phyloP scores from a whole-genome alignment of 2,888 invertebrate species.

The Barypeithes pellucidus region DNA sequence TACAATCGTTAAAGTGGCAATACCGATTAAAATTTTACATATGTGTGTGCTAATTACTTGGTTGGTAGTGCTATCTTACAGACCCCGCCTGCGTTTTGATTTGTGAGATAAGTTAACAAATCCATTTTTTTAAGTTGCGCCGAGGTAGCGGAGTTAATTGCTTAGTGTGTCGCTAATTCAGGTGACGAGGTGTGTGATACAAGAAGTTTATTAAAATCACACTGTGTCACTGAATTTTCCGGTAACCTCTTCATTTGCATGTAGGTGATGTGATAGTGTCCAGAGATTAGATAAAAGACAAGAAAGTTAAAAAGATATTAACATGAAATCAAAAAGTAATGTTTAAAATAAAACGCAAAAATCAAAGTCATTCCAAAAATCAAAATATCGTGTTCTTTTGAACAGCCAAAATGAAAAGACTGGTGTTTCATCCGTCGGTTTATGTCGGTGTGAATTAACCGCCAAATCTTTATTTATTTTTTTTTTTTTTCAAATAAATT shows the following conservation, averaged over 20 bases:
- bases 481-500: not conserved
- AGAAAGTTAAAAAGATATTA: not conserved
- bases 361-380: constrained; percentile 21
- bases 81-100: constrained; percentile 32
- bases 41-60: not conserved
- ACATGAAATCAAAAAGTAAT: constrained; percentile 15
- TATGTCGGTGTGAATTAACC: not conserved
- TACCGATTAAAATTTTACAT: constrained; percentile 7
- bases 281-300: constrained; percentile 23
- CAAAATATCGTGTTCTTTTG: constrained; percentile 16
- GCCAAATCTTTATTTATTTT: not conserved
- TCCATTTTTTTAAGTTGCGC: constrained; percentile 29
- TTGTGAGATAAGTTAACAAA: constrained; percentile 6
- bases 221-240: not conserved
- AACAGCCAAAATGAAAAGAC: constrained; percentile 19
- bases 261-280: constrained; percentile 40
- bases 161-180: too few species aligned
- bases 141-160: constrained; percentile 30
- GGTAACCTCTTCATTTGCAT: constrained; percentile 19
- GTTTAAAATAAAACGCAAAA: constrained; percentile 7
- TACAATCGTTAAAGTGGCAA: constrained; percentile 7
- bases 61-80: constrained; percentile 12
- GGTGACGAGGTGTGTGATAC: too few species aligned
- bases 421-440: constrained; percentile 15
- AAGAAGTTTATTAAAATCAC: too few species aligned